Conservation (phyloP, 2,797 vertebrate species). For the Pseudomugil gertrudae region DNA sequence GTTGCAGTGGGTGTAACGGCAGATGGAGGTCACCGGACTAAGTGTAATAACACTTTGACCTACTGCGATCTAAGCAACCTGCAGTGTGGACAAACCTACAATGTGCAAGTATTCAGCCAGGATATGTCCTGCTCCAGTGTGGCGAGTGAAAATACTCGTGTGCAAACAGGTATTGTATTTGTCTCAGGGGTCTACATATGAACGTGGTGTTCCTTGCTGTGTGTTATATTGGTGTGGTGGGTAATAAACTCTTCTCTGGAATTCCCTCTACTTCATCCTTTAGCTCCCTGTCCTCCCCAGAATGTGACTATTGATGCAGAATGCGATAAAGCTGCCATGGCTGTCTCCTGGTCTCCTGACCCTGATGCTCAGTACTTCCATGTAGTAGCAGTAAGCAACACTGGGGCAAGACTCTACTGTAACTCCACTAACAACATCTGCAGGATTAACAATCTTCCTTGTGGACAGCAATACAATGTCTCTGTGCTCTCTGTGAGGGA, state of each 20-base stretch:
- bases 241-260: background rate
- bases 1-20: conserved; percentile 52
- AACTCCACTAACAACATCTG: conserved; percentile 67
- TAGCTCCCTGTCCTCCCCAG: conserved; percentile 80
- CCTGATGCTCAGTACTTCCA: conserved; percentile 68
- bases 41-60: conserved; percentile 70
- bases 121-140: conserved; percentile 69
- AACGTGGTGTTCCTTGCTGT: background rate
- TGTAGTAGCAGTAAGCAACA: conserved; percentile 59
- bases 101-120: conserved; percentile 63
- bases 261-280: background rate
- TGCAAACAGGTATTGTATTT: conserved; percentile 71
- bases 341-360: conserved; percentile 74
- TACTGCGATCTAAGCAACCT: conserved; percentile 70
- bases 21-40: conserved; percentile 40
- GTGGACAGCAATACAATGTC: conserved; percentile 76
- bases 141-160: conserved; percentile 44
- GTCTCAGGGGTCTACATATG: background rate
- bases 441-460: conserved; percentile 64
- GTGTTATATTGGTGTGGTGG: background rate
- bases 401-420: conserved; percentile 52
- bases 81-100: conserved; percentile 79
- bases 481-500: conserved; percentile 66
- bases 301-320: conserved; percentile 49
- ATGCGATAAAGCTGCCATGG: conserved; percentile 61